Base-by-base conservation (phyloP, 2,888 invertebrate species). In the Stenichneumon culpator region DNA sequence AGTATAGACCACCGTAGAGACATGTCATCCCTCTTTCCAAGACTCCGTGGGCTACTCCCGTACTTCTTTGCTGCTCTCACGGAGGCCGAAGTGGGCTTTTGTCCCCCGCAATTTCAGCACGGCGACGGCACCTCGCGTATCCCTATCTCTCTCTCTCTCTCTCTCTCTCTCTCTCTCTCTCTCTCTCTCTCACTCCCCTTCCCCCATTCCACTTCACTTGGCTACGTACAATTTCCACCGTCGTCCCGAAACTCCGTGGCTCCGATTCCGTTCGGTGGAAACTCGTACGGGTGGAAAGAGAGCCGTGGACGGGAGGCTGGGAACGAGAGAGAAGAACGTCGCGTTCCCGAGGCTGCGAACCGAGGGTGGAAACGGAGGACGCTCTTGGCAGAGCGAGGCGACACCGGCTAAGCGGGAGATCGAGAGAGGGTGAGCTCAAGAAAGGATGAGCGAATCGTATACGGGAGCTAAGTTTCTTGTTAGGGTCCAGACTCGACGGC, bases 401-500 rank as follows among this genome's bases (percentile, higher is more conserved):
- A 78, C 74, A 67, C 63, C 60, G 60, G 50, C 75, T 80, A 77
- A 28, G 75, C 14, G 69, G 28, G 28, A 79, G 82, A 79, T 75
- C 32, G 70, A 19, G 28, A 32, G 63, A n/a, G 60, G 63, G 32
- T n/a, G 44, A 47, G 44, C 44, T 63, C 14, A 3, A 16, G 28
- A 16, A 54, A 70, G 74, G 67, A 70, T 73, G 68, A 72, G 72
- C 70, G 72, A 65, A 70, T 78, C 72, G 81, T 82, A 69, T 52
- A 36, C 57, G 90, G 90, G 91, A 91, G 91, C 91, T 91, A 91
- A 92, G 93, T 93, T 93, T 93, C 93, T 93, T 93, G 93, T 93
- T 93, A 93, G 92, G 92, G 92, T 93, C 92, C 93, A 93, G 93
- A 93, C 93, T 91, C 90, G 91, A 90, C 90, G 93, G 93, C 91